A percentile compares a stretch with the other conserved stretches of the same genome.
phyloP scores from a whole-genome alignment of 2,888 invertebrate genomes.

The Chrysopilus asiliformis region DNA sequence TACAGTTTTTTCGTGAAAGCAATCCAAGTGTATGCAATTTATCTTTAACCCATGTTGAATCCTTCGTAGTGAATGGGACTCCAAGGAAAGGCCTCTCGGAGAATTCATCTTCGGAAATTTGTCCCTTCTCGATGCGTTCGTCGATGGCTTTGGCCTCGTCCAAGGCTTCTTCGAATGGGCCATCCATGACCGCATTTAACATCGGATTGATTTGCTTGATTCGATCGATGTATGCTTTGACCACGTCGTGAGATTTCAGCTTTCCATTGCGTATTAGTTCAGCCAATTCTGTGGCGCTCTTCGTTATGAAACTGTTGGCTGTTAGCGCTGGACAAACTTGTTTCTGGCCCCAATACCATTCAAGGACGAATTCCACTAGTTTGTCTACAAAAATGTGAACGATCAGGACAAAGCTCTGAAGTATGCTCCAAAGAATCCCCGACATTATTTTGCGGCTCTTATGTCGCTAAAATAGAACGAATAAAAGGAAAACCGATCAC shows the following conservation, averaged over 20 bases:
- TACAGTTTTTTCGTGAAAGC: slow-evolving; percentile 43
- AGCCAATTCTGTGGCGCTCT: slow-evolving; percentile 56
- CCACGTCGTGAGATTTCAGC: slow-evolving; percentile 54
- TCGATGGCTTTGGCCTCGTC: slow-evolving; percentile 66
- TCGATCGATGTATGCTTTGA: slow-evolving; percentile 59
- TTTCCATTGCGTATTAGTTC: slow-evolving; percentile 49
- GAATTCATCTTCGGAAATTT: slow-evolving; percentile 48
- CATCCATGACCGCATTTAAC: slow-evolving; percentile 72
- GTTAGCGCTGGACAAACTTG: slow-evolving; percentile 22
- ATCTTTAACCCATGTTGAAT: slow-evolving; percentile 68
- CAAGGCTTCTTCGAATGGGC: slow-evolving; percentile 63
- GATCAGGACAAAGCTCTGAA: slow-evolving; percentile 1
- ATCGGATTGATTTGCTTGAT: slow-evolving; percentile 56
- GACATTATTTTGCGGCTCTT: too few relatives aligned
- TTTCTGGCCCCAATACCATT: slow-evolving; percentile 27
- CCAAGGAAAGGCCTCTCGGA: slow-evolving; percentile 67
- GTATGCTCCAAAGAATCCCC: slow-evolving; percentile 5
- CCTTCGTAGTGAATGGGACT: slow-evolving; percentile 87
- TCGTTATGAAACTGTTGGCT: slow-evolving; percentile 28
- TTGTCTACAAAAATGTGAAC: slow-evolving; percentile 24
- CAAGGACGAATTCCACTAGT: slow-evolving; percentile 24
- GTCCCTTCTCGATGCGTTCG: slow-evolving; percentile 44
- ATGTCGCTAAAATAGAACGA: too few relatives aligned
- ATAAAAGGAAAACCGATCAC: too few relatives aligned
- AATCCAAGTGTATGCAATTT: slow-evolving; percentile 57